Base-by-base conservation (phyloP, 2,113 vertebrate species). In the Gadus macrocephalus region DNA sequence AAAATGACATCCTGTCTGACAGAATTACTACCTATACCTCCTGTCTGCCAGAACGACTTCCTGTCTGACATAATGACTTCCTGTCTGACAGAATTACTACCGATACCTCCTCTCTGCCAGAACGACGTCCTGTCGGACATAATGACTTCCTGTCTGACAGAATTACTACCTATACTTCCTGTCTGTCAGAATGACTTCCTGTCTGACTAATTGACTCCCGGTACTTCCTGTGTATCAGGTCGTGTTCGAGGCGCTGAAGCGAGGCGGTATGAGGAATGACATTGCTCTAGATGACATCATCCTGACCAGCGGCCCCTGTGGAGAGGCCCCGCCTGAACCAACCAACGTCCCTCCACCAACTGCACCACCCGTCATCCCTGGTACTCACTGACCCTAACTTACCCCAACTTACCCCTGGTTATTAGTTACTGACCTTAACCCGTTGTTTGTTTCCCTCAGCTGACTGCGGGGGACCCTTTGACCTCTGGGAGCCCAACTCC, bases 201-300 rank as follows among this genome's bases (percentile, higher is more conserved):
- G 64, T 66, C 19, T 66, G 38, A 19, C 5, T n/a, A 16, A 58
- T 7, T 53, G 28, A 31, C 16, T 65, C 22, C 38, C n/a, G 71
- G 53, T 58, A 31, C 16, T 65, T 27, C 38, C 16, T 71, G 53
- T 58, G 25, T 64, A 75, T 12, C 78, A 98, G 97, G 84, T 99
- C 64, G 80, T 86, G 49, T 94, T 99, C 74, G 92, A 95, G 80
- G 96, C 91, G 1, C 77, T 90, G 73, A 96, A 93, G 77, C 86
- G 53, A 0, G 62, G 0, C 4, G 60, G 86, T 2, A n/a, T 69
- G 25, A 59, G 9, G 19, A 94, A 93, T 62, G 92, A 94, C 49
- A 93, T 98, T 9, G 95, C 94, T 0, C 59, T 99, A 76, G 97
- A 99, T 91, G 96, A 99, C 73, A 92, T 95, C 75, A 82, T 72